These are phyloP conservation scores for Plestiodon gilberti DNA, from an alignment of 2,113 vertebrate species.

Conservation along the genomic window DNA sequence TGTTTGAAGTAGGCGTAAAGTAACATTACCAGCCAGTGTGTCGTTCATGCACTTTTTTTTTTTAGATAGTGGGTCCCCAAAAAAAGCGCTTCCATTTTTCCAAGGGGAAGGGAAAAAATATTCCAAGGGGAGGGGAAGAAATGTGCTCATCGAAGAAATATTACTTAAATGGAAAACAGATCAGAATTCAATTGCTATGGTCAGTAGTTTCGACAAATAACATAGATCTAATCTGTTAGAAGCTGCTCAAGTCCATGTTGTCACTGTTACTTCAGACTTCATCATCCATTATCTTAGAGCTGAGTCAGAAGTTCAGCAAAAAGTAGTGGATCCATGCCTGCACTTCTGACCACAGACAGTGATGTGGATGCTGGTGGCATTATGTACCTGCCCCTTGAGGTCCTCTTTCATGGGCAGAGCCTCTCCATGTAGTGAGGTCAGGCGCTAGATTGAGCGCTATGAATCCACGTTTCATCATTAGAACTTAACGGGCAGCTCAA, in stretches of 20 bases:
- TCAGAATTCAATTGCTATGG: not conserved
- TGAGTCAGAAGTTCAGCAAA: not conserved
- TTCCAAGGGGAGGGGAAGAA: too few relatives aligned
- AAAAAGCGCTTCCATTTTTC: too few relatives aligned
- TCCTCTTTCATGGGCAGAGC: not conserved
- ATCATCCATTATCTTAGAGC: not conserved
- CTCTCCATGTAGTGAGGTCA: not conserved
- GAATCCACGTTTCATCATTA: not conserved
- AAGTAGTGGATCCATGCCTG: not conserved
- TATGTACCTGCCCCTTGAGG: too few relatives aligned
- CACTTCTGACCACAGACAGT: not conserved
- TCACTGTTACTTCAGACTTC: not conserved
- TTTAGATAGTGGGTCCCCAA: too few relatives aligned
- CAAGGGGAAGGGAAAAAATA: too few relatives aligned
- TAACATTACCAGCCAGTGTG: too few relatives aligned
- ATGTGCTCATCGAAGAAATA: not conserved
- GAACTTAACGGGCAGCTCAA: too few relatives aligned
- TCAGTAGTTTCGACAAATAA: not conserved
- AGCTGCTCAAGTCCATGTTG: not conserved
- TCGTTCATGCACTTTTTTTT: too few relatives aligned
- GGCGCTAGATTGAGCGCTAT: not conserved
- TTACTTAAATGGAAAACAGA: not conserved
- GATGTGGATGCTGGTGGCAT: not conserved
- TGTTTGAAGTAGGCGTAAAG: not conserved
- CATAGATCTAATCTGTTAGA: not conserved